Conservation (phyloP, 2,797 vertebrate genomes). For the Protonibea diacanthus region DNA sequence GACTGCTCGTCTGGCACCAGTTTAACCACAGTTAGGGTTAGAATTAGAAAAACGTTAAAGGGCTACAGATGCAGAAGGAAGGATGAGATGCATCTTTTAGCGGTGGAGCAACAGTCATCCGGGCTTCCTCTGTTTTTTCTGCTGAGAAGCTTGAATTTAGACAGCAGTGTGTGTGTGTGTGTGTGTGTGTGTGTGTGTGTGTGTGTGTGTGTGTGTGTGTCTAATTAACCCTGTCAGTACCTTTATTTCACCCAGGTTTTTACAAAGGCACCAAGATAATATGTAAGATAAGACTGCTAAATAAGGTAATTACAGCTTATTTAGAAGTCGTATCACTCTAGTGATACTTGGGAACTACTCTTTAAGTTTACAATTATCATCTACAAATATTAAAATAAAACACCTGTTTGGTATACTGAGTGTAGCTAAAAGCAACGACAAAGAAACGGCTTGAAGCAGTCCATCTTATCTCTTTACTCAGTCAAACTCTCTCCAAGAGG, state of each 20-base stretch:
- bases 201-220: constrained; percentile 4
- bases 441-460: too few relatives aligned
- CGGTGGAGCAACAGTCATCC: neutral
- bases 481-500: too few relatives aligned
- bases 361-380: too few relatives aligned
- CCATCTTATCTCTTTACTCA: too few relatives aligned
- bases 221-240: constrained; percentile 53
- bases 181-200: constrained; percentile 2
- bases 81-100: neutral
- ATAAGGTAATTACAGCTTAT: too few relatives aligned
- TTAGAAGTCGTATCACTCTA: too few relatives aligned
- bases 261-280: neutral
- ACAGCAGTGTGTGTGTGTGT: constrained; percentile 14
- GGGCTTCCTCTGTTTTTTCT: constrained; percentile 28
- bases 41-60: neutral
- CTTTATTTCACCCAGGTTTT: neutral
- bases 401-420: too few relatives aligned
- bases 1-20: neutral
- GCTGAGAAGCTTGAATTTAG: constrained; percentile 23
- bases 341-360: too few relatives aligned
- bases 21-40: neutral
- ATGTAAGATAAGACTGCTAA: too few relatives aligned
- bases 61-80: neutral
- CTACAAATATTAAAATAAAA: too few relatives aligned
- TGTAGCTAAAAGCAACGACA: too few relatives aligned